Base-by-base conservation (phyloP, 2,888 invertebrate species). In the Spisula subtruncata region DNA sequence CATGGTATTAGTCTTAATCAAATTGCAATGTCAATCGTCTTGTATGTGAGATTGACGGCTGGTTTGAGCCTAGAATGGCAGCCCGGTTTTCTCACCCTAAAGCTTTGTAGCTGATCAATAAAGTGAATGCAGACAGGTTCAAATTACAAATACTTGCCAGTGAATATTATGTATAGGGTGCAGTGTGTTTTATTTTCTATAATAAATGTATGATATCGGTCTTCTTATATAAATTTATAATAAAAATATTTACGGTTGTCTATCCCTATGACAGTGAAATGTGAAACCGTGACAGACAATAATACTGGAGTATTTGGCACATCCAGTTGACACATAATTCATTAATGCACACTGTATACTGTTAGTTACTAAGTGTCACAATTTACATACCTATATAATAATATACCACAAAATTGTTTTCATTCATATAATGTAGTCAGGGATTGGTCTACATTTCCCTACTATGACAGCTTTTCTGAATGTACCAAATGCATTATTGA, bases 401-500 rank as follows among this genome's bases (percentile, higher is more conserved):
- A 66, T 66, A 66, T 25, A 66, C 60, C 60, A 66, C 60, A 25
- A 66, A 25, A 25, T 66, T 66, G 60, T 66, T 66, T 10, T 60
- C 25, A 66, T 66, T 25, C 60, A 66, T 66, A 25, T 5, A 41
- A 25, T n/a, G 60, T n/a, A n/a, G n/a, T 60, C 6, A 25, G n/a
- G 60, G 60, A 66, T 66, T 66, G 60, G 60, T 66, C 60, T 25
- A 66, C 10, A 66, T 66, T 56, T n/a, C 60, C 25, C 60, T 66
- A 12, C 16, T 16, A 8, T 2, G 60, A 66, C 25, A 25, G 25
- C 60, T 66, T 25, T n/a, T 66, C 60, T 66, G 20, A 66, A 25
- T 66, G 25, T 66, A n/a, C 1, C 41, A 12, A 66, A 66, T 66
- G 60, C 60, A 66, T 66, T 66, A 66, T 25, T 66, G 60, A 25